phyloP scores from a whole-genome alignment of 2,113 vertebrate species.

The Hippocampus barbouri region DNA sequence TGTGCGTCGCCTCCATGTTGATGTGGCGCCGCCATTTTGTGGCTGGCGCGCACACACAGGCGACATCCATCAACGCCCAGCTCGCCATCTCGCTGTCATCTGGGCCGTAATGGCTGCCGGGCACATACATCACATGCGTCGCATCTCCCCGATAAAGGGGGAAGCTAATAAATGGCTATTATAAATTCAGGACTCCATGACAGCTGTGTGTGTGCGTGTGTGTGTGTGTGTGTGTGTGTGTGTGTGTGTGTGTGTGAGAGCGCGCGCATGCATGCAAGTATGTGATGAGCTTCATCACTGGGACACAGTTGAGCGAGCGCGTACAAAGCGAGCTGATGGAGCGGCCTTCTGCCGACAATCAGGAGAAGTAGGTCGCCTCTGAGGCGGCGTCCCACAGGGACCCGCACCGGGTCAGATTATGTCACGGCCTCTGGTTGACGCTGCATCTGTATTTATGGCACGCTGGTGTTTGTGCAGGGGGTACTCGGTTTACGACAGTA shows the following conservation, averaged over 20 bases:
- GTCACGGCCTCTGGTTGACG: constrained; percentile 4
- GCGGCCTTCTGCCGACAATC: constrained; percentile 66
- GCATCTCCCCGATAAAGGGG: constrained; percentile 56
- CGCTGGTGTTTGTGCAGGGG: background rate
- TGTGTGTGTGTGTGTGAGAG: constrained; percentile 8
- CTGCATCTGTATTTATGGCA: constrained; percentile 21
- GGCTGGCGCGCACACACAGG: constrained; percentile 18
- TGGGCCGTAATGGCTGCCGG: constrained; percentile 45
- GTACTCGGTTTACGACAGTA: background rate
- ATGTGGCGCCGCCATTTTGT: constrained; percentile 65
- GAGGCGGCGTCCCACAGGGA: constrained; percentile 58
- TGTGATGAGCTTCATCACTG: constrained; percentile 66
- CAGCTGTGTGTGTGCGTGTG: constrained; percentile 3
- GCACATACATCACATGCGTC: constrained; percentile 44
- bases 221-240: constrained; percentile 21
- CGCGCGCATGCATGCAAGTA: constrained; percentile 14
- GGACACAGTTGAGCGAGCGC: constrained; percentile 66
- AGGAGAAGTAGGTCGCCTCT: constrained; percentile 73
- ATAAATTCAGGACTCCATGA: constrained; percentile 56
- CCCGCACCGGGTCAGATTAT: background rate
- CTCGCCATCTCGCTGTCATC: constrained; percentile 55
- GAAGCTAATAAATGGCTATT: constrained; percentile 59
- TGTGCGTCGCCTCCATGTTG: constrained; percentile 56
- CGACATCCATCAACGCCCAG: constrained; percentile 59
- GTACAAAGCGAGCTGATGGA: constrained; percentile 66